phyloP scores from a whole-genome alignment of 1,140 invertebrate species.

The Macrostomum lignano region DNA sequence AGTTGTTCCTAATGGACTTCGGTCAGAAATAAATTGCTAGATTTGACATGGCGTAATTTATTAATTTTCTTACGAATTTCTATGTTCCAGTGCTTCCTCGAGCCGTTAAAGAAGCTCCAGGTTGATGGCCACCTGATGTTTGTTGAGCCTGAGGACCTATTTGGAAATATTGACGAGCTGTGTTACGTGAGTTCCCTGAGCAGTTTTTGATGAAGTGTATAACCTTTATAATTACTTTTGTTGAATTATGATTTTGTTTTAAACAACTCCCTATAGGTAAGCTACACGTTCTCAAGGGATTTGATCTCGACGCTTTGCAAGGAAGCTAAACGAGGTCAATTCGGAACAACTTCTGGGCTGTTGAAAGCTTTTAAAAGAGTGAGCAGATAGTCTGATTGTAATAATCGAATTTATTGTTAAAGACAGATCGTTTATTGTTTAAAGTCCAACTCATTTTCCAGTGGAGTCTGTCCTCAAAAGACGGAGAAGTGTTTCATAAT shows the following conservation, averaged over 20 bases:
- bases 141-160: slow-evolving; percentile 39
- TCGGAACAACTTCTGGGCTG: slow-evolving; percentile 32
- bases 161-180: slow-evolving; percentile 41
- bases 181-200: slow-evolving; percentile 33
- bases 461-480: slow-evolving; percentile 21
- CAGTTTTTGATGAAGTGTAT: background rate
- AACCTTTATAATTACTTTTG: background rate
- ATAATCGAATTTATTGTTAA: too few species aligned
- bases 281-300: slow-evolving; percentile 39
- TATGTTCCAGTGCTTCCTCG: slow-evolving; percentile 37
- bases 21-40: too few species aligned
- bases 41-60: too few species aligned
- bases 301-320: slow-evolving; percentile 34
- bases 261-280: slow-evolving; percentile 29
- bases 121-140: slow-evolving; percentile 41
- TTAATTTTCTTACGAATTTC: too few species aligned
- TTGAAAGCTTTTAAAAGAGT: slow-evolving; percentile 36
- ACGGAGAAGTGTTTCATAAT: slow-evolving; percentile 32
- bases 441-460: too few species aligned
- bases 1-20: too few species aligned
- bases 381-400: too few species aligned
- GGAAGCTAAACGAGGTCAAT: slow-evolving; percentile 27
- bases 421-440: too few species aligned
- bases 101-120: slow-evolving; percentile 40
- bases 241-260: background rate